Evolutionary conservation across 92 coral and sea anemone genomes (phyloP).

Genomic region (Umimayanthus kanabou): DNA sequence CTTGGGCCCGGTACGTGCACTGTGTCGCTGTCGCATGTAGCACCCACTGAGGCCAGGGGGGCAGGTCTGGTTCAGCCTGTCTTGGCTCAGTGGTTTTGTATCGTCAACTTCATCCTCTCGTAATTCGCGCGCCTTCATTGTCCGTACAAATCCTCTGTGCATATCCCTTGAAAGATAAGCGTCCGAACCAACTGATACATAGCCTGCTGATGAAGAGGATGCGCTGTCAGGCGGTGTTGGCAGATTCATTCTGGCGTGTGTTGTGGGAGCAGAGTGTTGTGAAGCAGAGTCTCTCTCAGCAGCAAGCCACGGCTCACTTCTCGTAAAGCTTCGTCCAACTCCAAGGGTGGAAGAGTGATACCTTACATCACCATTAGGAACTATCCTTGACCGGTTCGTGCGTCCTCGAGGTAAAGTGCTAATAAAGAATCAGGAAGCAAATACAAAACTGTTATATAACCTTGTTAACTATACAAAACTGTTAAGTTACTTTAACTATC

Average conservation of each 20-base stretch:
- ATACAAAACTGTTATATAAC: too few relatives aligned
- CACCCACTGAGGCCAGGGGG: conserved; percentile 62
- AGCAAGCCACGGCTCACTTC: conserved; percentile 40
- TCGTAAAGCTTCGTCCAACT: conserved; percentile 4
- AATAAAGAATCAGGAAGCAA: background rate
- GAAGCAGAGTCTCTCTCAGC: background rate
- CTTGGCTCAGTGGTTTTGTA: conserved; percentile 18
- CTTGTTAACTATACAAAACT: too few relatives aligned
- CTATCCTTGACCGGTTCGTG: background rate
- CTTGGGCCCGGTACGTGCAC: background rate
- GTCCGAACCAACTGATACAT: conserved; percentile 39
- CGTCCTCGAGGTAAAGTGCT: conserved; percentile 19
- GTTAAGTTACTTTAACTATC: too few relatives aligned
- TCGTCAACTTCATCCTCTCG: conserved; percentile 34
- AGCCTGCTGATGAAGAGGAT: conserved; percentile 31
- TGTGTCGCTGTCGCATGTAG: conserved; percentile 42
- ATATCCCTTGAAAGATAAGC: background rate
- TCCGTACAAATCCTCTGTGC: background rate
- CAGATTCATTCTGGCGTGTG: conserved; percentile 38
- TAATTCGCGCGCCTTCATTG: background rate
- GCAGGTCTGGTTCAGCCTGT: conserved; percentile 47
- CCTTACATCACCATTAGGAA: background rate
- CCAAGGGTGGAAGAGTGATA: conserved; percentile 22
- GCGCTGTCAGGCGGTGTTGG: conserved; percentile 63
- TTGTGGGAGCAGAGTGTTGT: background rate